Base-by-base conservation (phyloP, 2,888 invertebrate species). In the Eurytoma adleriae region DNA sequence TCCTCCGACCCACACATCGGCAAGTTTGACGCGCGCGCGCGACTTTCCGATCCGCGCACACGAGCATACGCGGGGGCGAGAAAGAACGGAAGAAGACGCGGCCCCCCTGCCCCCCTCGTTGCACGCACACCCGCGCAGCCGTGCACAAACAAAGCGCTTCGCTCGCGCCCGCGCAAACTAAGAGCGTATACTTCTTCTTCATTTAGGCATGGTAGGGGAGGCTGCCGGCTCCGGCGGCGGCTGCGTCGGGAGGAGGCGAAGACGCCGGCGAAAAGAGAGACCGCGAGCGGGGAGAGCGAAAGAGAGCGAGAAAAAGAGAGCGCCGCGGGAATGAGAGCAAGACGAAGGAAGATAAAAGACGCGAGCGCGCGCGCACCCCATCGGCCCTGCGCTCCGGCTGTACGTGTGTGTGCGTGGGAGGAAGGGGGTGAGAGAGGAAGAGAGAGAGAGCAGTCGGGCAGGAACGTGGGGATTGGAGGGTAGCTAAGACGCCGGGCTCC, bases 401-500 rank as follows among this genome's bases (percentile, higher is more conserved):
- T 75, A 57, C 66, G 50, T 64, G 62, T 64, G 66, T 72, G 27
- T 30, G 66, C 56, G 56, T 61, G 71, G 76, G 81, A 82, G 82
- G 83, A 82, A 84, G 83, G 83, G 83, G 83, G 81, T 80, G 80
- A 81, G 83, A 81, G 80, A 81, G 83, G 76, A 82, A 85, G 82
- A 70, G 83, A 83, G 85, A 85, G 84, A 83, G 76, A 81, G 82
- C 83, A 78, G 83, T 77, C 80, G 85, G 88, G 88, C 88, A 87
- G 79, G 70, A 78, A 80, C 66, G 81, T 68, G 76, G 75, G 75
- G 72, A 68, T 72, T 64, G 79, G 75, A 78, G 80, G 78, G 69
- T 56, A 83, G 90, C 90, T 90, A 90, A 90, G 90, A 90, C 90
- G 90, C 89, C 89, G 87, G 89, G 88, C 88, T 89, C 87, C 89